A percentile compares a stretch with the other conserved stretches of the same genome.
Evolutionary conservation across 2,797 vertebrate species (phyloP).

Genomic region (Caiman crocodilus): DNA sequence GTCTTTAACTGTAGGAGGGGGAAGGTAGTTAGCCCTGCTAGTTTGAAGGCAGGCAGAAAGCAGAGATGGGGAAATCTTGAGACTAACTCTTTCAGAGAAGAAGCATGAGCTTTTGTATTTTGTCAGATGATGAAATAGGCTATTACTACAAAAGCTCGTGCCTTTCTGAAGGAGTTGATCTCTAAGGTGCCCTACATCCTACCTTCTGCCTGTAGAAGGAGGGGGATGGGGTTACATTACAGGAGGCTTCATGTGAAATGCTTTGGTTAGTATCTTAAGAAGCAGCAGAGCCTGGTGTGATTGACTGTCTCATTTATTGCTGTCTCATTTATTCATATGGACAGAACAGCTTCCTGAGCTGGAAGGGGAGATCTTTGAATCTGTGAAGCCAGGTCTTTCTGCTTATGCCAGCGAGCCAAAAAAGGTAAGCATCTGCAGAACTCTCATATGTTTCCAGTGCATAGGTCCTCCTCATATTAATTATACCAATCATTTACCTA

Average conservation of each 20-base stretch:
- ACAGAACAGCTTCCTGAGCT: constrained; percentile 89
- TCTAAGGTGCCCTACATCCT: too few species aligned
- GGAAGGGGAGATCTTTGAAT: constrained; percentile 96
- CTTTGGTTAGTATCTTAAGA: background rate
- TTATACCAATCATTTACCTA: background rate
- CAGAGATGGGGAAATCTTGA: background rate
- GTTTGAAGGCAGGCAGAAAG: background rate
- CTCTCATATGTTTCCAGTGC: background rate
- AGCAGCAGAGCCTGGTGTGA: background rate
- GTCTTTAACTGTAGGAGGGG: background rate
- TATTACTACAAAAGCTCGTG: too few species aligned
- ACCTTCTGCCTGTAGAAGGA: background rate
- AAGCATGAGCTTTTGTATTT: too few species aligned
- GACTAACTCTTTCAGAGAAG: too few species aligned
- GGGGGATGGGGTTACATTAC: background rate
- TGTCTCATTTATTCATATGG: constrained; percentile 70
- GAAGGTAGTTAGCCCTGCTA: background rate
- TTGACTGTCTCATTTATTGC: background rate
- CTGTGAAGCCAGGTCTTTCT: constrained; percentile 96
- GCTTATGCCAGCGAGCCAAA: constrained; percentile 93
- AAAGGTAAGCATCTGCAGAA: constrained; percentile 84
- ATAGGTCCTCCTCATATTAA: background rate
- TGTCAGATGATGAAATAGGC: too few species aligned
- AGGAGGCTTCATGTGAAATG: background rate
- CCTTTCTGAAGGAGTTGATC: too few species aligned